Percentiles rank a stretch among this genome's conserved stretches.
Evolutionary conservation across 2,113 vertebrate genomes (phyloP).

Genomic region (Scolopax mira): DNA sequence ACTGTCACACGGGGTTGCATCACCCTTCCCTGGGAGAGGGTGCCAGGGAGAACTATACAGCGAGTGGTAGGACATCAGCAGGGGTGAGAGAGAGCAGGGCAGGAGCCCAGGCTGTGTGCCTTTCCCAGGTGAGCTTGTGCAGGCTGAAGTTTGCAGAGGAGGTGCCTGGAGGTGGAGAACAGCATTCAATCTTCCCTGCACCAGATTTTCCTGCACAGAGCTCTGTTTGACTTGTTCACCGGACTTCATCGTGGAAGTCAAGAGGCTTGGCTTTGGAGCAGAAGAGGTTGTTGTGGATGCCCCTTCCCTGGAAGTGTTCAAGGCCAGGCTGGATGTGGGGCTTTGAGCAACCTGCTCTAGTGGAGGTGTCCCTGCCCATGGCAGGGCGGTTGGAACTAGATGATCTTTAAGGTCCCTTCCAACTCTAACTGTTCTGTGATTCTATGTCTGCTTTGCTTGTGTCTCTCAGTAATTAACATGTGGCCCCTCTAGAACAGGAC

Average conservation of each 20-base stretch:
- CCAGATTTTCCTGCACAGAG: background rate
- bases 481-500: background rate
- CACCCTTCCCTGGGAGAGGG: background rate
- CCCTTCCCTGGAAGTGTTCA: no score
- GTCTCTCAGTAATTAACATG: background rate
- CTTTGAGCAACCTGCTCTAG: no score
- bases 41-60: background rate
- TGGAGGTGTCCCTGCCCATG: no score
- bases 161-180: background rate
- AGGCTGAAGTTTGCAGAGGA: background rate
- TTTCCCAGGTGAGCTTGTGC: background rate
- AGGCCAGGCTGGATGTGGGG: no score
- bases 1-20: background rate
- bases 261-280: background rate
- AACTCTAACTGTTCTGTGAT: no score
- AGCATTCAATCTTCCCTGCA: background rate
- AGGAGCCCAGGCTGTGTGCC: background rate
- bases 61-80: background rate
- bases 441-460: background rate
- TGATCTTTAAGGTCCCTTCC: no score
- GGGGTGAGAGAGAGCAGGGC: background rate
- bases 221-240: fast-evolving
- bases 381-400: no score
- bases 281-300: background rate
- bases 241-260: no score